phyloP scores from a whole-genome alignment of 2,888 invertebrate genomes.

The Dromius quadrimaculatus region DNA sequence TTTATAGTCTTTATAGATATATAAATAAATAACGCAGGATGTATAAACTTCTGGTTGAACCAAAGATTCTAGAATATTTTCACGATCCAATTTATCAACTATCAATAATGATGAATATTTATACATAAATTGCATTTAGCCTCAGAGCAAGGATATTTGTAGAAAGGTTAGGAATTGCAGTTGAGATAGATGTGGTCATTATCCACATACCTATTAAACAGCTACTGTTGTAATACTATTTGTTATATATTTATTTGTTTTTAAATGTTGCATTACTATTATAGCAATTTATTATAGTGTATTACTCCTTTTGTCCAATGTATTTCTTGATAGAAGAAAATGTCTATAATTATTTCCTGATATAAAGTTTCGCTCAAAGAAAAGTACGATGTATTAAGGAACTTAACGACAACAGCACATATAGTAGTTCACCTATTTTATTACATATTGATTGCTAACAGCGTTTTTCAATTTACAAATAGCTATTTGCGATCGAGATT shows the following conservation, averaged over 20 bases:
- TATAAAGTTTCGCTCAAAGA: background rate
- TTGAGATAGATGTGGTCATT: background rate
- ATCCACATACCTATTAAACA: background rate
- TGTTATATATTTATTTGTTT: background rate
- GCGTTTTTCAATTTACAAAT: no score
- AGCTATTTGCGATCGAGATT: no score
- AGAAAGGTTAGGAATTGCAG: background rate
- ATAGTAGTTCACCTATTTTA: no score
- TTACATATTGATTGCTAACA: no score
- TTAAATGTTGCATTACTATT: background rate
- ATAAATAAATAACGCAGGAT: no score
- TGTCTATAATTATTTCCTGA: background rate
- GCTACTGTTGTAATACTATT: background rate
- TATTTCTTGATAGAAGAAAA: background rate
- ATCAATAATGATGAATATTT: no score
- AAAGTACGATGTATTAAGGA: no score
- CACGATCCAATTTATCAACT: no score
- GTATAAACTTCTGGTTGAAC: no score
- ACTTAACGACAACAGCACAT: no score
- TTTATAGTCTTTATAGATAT: no score
- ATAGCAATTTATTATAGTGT: background rate
- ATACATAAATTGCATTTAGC: background rate
- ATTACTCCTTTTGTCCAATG: background rate
- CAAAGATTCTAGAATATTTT: no score
- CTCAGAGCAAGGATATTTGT: conserved; percentile 19